Evolutionary conservation across 2,888 invertebrate species (phyloP), one percentile per base, ranked within the genome.

Genomic region (Amaurobius ferox): DNA sequence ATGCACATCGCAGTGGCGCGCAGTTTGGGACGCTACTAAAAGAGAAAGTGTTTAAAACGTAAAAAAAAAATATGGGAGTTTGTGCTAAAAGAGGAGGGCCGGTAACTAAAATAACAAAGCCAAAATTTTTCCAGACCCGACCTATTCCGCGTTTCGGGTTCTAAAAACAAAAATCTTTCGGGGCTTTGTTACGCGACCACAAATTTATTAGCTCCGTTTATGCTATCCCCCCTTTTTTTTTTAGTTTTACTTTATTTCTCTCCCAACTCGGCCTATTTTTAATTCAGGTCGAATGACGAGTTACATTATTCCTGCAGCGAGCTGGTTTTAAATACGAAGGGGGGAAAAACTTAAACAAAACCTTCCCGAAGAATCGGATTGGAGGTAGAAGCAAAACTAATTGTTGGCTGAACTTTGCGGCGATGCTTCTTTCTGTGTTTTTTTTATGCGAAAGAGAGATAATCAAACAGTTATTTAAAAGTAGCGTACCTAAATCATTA

Each of bases 161-260:
- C 74, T 44, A 74, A 83, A 83, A 83, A 66, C 64, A 83, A 83
- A 83, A 77, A 66, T 71, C 66, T 32, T 64, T 62, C 64, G 44
- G 77, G n/a, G 66, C 72, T 77, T 83, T 83, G 83, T 83, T 83
- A 83, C 77, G 70, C 35, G 55, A 72, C 83, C 83, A 83, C 83
- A 83, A 83, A 83, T 83, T 83, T 83, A 83, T 83, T 77, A 77
- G 77, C 83, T 83, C 66, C 77, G 83, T 76, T 70, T 73, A 80
- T 74, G 73, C 73, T 26, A 19, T 44, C 11, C 40, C 29, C 44
- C 16, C n/a, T 70, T 28, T 26, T 23, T 19, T 67, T 74, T 64
- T 67, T 29, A 66, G 67, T 81, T 44, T 28, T 64, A 32, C 68
- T 80, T 71, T 71, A 64, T 79, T 72, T 72, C 66, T n/a, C n/a